phyloP scores from a whole-genome alignment of 2,888 invertebrate species.

The Agriopis aurantiaria region DNA sequence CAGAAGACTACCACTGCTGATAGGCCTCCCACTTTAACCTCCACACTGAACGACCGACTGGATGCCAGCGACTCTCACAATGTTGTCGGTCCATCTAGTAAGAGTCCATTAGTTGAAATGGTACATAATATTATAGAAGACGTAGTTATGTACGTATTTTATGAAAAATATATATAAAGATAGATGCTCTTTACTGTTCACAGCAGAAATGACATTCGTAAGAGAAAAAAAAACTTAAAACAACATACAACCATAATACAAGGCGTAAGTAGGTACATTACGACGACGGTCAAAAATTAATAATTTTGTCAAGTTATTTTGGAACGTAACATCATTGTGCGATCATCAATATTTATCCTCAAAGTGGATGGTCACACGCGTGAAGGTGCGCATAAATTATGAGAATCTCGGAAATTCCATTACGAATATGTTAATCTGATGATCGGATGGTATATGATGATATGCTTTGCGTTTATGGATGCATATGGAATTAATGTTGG shows the following conservation, averaged over 20 bases:
- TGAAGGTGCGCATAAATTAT: slow-evolving; percentile 38
- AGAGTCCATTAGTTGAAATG: not conserved
- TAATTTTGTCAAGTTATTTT: slow-evolving; percentile 29
- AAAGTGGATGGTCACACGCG: slow-evolving; percentile 25
- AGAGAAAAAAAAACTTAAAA: too few species aligned
- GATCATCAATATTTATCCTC: slow-evolving; percentile 37
- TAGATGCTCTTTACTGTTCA: too few species aligned
- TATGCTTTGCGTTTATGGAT: slow-evolving; percentile 21
- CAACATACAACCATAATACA: not conserved
- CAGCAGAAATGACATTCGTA: too few species aligned
- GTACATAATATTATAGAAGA: not conserved
- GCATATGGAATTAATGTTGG: slow-evolving; percentile 13
- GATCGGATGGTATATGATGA: slow-evolving; percentile 29
- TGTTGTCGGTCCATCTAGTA: too few species aligned
- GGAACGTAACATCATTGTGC: slow-evolving; percentile 26
- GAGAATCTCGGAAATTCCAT: slow-evolving; percentile 41
- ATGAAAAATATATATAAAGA: too few species aligned
- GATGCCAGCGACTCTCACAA: too few species aligned
- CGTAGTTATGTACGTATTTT: too few species aligned
- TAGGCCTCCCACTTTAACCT: too few species aligned
- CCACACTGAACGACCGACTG: too few species aligned
- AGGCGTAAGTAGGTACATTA: not conserved
- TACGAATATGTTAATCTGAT: slow-evolving; percentile 33
- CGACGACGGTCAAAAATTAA: not conserved
- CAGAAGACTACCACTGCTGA: too few species aligned